Conservation (phyloP, 37 sponge, comb jelly and placozoan genomes). For the Axinella damicornis region DNA sequence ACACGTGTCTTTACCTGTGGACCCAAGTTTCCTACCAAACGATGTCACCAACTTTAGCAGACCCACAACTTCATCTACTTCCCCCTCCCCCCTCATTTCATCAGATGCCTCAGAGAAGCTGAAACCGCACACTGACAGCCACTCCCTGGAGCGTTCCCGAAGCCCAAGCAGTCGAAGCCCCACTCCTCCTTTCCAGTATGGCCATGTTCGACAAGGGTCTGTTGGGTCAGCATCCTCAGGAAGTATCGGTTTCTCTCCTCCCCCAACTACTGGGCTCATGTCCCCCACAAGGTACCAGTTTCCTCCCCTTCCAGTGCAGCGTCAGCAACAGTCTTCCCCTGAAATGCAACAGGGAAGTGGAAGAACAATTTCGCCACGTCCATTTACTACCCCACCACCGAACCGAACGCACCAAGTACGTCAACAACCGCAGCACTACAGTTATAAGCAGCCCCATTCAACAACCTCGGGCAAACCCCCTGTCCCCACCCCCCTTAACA, state of each 20-base stretch:
- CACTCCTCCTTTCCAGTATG: conserved; percentile 24
- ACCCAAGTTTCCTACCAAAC: not conserved
- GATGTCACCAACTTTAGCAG: not conserved
- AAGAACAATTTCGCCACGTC: too few relatives aligned
- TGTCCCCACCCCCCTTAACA: not conserved
- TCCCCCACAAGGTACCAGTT: not conserved
- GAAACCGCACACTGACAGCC: not conserved
- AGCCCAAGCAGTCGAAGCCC: not conserved
- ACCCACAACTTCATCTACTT: too few relatives aligned
- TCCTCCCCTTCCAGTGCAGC: not conserved
- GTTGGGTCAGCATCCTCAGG: conserved; percentile 17
- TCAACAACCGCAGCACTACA: too few relatives aligned
- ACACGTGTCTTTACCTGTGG: not conserved
- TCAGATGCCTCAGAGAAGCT: too few relatives aligned
- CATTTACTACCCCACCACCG: too few relatives aligned
- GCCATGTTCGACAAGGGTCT: conserved; percentile 25
- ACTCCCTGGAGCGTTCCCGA: not conserved
- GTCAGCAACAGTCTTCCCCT: not conserved
- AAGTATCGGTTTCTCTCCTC: conserved; percentile 31
- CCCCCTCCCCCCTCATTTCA: not conserved
- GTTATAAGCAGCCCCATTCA: not conserved
- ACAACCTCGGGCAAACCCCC: not conserved
- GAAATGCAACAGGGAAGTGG: too few relatives aligned
- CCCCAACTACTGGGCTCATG: not conserved
- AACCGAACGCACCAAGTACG: too few relatives aligned